Evolutionary conservation across 2,797 vertebrate species (phyloP), one percentile per base, ranked within the genome.

Genomic region (Hozukius guyotensis): DNA sequence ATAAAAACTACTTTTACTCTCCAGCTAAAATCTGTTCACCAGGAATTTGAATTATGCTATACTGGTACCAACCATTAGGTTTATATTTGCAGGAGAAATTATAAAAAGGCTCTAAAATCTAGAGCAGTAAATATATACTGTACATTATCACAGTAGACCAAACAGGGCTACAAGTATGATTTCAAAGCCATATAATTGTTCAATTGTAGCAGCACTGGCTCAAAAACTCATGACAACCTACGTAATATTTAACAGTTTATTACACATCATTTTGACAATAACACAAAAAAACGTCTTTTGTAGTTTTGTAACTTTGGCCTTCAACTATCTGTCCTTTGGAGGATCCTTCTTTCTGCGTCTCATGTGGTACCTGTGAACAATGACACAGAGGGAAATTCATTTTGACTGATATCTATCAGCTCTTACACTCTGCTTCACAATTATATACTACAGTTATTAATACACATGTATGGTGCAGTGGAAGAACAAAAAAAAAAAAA

Each of bases 261-360:
- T 92, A 83, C 38, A 91, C 78, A 93, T 79, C 20, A 88, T 31
- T 71, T 61, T 60, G 25, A 87, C 61, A 85, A 80, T 14, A 68
- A 81, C 38, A 83, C 25, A 87, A 78, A 42, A 13, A 14, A 42
- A 83, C 16, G 66, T 56, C 0, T 72, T 74, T 56, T 74, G 61
- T 22, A 34, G 18, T 65, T 79, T 55, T 56, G 22, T 18, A 38
- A 82, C 25, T 38, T 31, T 46, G 16, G 66, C 18, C 3, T 55
- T 77, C 5, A 14, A 27, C 93, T 94, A 98, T 95, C 97, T 88
- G 90, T 99, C 98, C 94, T 97, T 98, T 24, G 96, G 96, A 55
- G 96, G 94, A 90, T 96, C 93, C 82, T 85, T 94, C 31, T 98
- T 97, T 83, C 42, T 97, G 90, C 97, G 97, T 92, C 97, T 96